phyloP scores from a whole-genome alignment of 2,888 invertebrate genomes.

The Lycocerus yunnanus region DNA sequence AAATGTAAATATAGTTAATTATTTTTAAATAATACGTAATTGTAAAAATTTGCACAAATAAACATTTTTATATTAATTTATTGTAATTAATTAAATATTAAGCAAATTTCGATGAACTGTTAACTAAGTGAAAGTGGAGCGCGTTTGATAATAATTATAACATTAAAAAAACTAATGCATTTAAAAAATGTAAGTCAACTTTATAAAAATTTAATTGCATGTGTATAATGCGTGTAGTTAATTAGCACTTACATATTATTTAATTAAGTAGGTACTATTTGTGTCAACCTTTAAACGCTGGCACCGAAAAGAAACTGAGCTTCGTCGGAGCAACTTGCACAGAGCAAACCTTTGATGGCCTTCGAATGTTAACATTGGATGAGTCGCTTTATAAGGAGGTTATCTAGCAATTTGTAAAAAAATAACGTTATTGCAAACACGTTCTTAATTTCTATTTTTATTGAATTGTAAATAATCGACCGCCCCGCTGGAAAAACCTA shows the following conservation, averaged over 20 bases:
- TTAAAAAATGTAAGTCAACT: neutral
- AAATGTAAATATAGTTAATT: neutral
- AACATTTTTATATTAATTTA: neutral
- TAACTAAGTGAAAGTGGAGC: neutral
- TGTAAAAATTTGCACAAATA: neutral
- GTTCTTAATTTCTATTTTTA: neutral
- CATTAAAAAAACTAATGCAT: neutral
- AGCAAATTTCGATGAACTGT: neutral
- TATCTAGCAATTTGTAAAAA: neutral
- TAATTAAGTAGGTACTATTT: neutral
- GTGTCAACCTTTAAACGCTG: neutral
- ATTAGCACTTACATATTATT: neutral
- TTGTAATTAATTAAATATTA: too few relatives aligned
- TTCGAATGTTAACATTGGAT: conserved; percentile 1
- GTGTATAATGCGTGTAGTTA: too few relatives aligned
- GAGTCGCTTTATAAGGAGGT: neutral
- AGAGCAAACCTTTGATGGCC: neutral
- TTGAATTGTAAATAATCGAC: neutral
- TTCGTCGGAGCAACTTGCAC: neutral
- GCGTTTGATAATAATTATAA: neutral
- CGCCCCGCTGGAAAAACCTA: neutral
- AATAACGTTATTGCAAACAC: neutral
- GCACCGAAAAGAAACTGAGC: conserved; percentile 1
- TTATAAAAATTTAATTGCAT: too few relatives aligned
- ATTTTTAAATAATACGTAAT: neutral